Percentiles rank a stretch among this genome's conserved stretches.
phyloP scores from a whole-genome alignment of 2,797 vertebrate genomes.

The Ceyx erithaca region DNA sequence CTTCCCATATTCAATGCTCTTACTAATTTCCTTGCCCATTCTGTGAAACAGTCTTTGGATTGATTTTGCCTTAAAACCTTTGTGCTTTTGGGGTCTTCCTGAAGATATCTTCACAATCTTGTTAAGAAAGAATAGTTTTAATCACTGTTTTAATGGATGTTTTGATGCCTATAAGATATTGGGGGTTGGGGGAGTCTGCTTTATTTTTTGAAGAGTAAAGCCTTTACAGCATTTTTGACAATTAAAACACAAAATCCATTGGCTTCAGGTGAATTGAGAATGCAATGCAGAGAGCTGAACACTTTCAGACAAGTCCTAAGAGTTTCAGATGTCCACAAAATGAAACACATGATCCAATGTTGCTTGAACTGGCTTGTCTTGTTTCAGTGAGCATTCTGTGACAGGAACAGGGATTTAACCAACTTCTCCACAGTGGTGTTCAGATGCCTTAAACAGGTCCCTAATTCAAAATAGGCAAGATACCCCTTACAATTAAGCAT shows the following conservation, averaged over 20 bases:
- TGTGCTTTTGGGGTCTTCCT: background rate
- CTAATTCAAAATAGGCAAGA: background rate
- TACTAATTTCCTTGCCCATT: background rate
- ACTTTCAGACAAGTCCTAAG: background rate
- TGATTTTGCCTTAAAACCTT: background rate
- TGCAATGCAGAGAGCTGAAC: background rate
- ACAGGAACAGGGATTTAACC: background rate
- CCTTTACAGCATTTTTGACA: background rate
- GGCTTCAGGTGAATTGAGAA: background rate
- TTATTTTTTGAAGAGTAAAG: background rate
- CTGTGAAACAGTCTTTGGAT: background rate
- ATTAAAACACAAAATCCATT: background rate
- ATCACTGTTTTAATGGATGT: background rate
- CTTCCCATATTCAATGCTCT: background rate
- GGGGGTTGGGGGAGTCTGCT: rapidly evolving
- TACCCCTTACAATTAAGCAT: background rate
- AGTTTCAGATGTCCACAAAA: background rate
- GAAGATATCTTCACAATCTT: background rate
- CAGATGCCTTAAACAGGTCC: background rate
- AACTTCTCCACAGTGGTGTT: background rate
- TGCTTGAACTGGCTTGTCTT: background rate
- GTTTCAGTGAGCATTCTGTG: background rate
- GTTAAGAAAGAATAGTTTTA: background rate
- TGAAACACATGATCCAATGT: background rate
- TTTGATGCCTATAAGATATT: background rate